A percentile compares a stretch with the other conserved stretches of the same genome.
phyloP scores from a whole-genome alignment of 2,113 vertebrate species.

The Panthera tigris region DNA sequence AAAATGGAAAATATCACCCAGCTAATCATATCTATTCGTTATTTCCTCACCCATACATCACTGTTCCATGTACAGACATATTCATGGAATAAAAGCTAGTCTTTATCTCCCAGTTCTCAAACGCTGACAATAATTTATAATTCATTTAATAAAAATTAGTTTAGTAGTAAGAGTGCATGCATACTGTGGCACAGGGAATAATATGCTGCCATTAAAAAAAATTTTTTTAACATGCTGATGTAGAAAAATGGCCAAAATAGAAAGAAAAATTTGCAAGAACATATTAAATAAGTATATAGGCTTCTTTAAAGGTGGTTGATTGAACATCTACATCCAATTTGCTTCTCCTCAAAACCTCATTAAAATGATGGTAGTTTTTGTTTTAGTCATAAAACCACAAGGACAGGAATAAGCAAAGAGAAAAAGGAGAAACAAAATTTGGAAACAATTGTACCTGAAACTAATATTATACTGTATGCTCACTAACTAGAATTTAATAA shows the following conservation, averaged over 20 bases:
- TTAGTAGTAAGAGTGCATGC: neutral
- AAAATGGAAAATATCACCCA: neutral
- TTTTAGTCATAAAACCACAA: neutral
- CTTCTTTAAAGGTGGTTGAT: neutral
- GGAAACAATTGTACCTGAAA: neutral
- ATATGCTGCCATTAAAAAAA: neutral
- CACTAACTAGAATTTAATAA: neutral
- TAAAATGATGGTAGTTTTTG: neutral
- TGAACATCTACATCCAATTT: neutral
- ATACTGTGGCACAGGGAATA: neutral
- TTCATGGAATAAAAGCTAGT: neutral
- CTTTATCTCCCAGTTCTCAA: neutral
- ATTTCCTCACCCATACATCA: neutral
- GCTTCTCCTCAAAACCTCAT: neutral
- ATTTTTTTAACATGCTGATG: neutral
- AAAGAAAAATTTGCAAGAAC: neutral
- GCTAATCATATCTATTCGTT: neutral
- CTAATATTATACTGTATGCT: neutral
- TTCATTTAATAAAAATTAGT: neutral
- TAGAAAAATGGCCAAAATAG: neutral
- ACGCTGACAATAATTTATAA: neutral
- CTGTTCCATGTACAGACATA: neutral
- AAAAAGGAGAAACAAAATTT: neutral
- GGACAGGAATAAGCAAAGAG: neutral
- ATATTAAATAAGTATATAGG: neutral